Base-by-base conservation (phyloP, 2,888 invertebrate genomes). In the Crossocerus cetratus region DNA sequence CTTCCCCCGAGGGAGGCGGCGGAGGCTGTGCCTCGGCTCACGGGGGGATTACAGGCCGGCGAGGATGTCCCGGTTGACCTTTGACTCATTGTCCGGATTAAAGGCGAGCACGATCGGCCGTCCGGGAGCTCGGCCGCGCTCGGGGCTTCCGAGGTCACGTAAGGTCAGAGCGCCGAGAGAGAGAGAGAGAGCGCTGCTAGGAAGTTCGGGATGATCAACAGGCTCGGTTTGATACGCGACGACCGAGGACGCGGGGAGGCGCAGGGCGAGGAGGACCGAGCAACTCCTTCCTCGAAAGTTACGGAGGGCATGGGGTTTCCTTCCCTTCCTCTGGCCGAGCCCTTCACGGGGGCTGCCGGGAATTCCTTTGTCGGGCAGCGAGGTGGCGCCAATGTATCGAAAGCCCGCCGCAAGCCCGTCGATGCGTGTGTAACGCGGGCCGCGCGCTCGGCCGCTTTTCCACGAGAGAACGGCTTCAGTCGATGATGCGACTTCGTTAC, bases 401-500 rank as follows among this genome's bases (percentile, higher is more conserved):
- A 81, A 70, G 68, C 71, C 67, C 65, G 32, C 32, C 32, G 64
- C 44, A 70, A 63, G 72, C 72, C 3, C 32, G 64, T 65, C 73
- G 81, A 80, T 61, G 78, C 62, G 78, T 69, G 42, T 32, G 53
- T 23, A 18, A 16, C 56, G 66, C 57, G 53, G 61, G 53, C 22
- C 14, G 14, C 56, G 66, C 57, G 53, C 58, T 45, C 57, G 66
- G 65, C 2, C 20, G 22, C 14, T 69, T 65, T 65, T 70, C 45
- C 61, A 55, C 44, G 63, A 69, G 67, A 70, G 69, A 80, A 80
- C 32, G 72, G 72, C 59, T 66, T 85, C 89, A 89, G 89, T 90
- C 81, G 87, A 88, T 88, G 84, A 87, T 86, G 87, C 86, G 88
- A 86, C 87, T 86, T 85, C 86, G 87, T 84, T 85, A 84, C 77